These are phyloP conservation scores for Arvicanthis niloticus DNA, from an alignment of 2,113 vertebrate genomes.

Conservation along the genomic window DNA sequence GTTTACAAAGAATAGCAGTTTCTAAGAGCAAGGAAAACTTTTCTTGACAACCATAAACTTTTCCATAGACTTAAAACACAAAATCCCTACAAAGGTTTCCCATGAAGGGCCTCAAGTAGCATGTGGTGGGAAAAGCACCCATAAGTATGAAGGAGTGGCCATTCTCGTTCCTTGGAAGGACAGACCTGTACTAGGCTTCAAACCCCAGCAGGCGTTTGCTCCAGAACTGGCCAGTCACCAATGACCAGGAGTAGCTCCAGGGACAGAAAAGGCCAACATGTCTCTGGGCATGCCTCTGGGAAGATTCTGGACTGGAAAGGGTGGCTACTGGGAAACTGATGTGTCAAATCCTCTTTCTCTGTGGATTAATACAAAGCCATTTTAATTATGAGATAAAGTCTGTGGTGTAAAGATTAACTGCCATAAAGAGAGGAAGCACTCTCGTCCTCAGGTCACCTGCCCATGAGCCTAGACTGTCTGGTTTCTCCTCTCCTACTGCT, in stretches of 20 bases:
- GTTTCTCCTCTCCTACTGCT: background rate
- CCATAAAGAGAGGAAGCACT: background rate
- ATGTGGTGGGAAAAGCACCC: background rate
- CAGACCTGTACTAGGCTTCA: background rate
- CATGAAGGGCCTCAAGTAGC: background rate
- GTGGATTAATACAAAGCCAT: background rate
- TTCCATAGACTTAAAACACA: background rate
- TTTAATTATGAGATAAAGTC: background rate
- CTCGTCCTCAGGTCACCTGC: background rate
- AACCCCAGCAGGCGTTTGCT: background rate
- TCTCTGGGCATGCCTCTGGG: too few relatives aligned
- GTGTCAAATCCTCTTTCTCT: background rate
- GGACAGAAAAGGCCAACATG: background rate
- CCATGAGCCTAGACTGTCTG: background rate
- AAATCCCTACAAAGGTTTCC: background rate
- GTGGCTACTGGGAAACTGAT: background rate
- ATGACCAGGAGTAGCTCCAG: background rate
- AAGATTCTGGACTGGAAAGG: background rate
- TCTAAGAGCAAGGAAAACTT: constrained; percentile 18
- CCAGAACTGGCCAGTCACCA: background rate
- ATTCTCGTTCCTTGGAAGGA: background rate
- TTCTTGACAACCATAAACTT: background rate
- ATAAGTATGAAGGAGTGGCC: background rate
- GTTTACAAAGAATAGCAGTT: constrained; percentile 12
- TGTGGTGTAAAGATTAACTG: background rate